phyloP scores from a whole-genome alignment of 2,888 invertebrate genomes.

The Ditula angustiorana region DNA sequence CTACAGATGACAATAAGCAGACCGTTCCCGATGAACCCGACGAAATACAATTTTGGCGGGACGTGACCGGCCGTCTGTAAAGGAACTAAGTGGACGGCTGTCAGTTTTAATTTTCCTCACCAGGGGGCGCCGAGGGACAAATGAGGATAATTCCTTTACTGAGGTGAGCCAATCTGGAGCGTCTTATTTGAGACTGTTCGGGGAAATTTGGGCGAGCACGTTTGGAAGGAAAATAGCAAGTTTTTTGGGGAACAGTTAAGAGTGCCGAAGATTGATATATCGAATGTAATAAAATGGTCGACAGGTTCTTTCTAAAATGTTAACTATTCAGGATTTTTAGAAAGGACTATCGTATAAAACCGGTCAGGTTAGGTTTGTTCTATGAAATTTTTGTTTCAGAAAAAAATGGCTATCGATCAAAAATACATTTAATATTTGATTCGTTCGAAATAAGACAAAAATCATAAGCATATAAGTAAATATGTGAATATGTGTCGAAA shows the following conservation, averaged over 20 bases:
- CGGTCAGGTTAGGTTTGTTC: too few species aligned
- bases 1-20: neutral
- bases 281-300: too few species aligned
- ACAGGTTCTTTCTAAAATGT: too few species aligned
- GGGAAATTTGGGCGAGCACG: neutral
- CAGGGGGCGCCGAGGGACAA: constrained; percentile 4
- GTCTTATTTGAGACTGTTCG: neutral
- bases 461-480: too few species aligned
- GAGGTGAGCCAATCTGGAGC: constrained; percentile 8
- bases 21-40: neutral
- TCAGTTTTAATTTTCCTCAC: constrained; percentile 18
- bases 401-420: too few species aligned
- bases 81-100: constrained; percentile 18
- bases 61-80: neutral
- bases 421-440: too few species aligned
- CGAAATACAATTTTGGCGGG: constrained; percentile 6
- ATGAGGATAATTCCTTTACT: constrained; percentile 9
- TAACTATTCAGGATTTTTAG: too few species aligned
- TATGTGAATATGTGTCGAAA: too few species aligned
- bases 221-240: neutral
- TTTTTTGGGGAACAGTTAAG: neutral
- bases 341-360: too few species aligned
- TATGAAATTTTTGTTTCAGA: too few species aligned
- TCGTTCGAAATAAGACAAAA: too few species aligned
- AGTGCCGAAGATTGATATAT: too few species aligned